phyloP scores from a whole-genome alignment of 2,113 vertebrate species.

The Gobius niger region DNA sequence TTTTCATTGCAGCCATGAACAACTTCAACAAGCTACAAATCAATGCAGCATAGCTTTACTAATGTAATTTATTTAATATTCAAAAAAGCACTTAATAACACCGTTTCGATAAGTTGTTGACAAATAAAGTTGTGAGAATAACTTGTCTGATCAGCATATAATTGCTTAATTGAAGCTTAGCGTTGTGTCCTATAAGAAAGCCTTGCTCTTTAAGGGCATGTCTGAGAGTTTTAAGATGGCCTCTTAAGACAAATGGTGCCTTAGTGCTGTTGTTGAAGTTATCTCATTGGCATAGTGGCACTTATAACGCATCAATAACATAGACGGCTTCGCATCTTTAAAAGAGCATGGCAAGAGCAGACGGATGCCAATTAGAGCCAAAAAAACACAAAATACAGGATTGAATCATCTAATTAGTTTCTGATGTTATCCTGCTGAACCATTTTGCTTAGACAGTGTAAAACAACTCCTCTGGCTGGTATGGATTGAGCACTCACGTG shows the following conservation, averaged over 20 bases:
- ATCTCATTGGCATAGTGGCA: constrained; percentile 60
- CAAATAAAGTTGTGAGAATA: not conserved
- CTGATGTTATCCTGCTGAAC: constrained; percentile 55
- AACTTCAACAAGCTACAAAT: no score
- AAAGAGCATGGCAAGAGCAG: constrained; percentile 25
- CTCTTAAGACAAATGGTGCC: constrained; percentile 56
- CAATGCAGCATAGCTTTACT: no score
- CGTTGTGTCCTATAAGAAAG: not conserved
- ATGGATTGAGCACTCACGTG: constrained; percentile 67
- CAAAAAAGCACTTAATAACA: no score
- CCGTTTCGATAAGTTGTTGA: no score
- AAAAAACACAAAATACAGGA: constrained; percentile 72
- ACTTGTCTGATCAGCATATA: not conserved
- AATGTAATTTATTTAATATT: no score
- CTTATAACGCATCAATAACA: constrained; percentile 53
- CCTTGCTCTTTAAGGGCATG: constrained; percentile 34
- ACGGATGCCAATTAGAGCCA: constrained; percentile 34
- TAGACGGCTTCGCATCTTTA: constrained; percentile 62
- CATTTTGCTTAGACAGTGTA: constrained; percentile 83
- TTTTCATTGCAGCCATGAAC: no score
- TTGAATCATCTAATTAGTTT: constrained; percentile 63
- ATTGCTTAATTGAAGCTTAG: not conserved
- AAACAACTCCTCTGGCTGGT: constrained; percentile 75
- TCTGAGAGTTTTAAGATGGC: constrained; percentile 63
- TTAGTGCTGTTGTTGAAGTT: constrained; percentile 62